These are phyloP conservation scores for Cydia fagiglandana DNA, from an alignment of 1,140 invertebrate genomes.

Conservation along the genomic window DNA sequence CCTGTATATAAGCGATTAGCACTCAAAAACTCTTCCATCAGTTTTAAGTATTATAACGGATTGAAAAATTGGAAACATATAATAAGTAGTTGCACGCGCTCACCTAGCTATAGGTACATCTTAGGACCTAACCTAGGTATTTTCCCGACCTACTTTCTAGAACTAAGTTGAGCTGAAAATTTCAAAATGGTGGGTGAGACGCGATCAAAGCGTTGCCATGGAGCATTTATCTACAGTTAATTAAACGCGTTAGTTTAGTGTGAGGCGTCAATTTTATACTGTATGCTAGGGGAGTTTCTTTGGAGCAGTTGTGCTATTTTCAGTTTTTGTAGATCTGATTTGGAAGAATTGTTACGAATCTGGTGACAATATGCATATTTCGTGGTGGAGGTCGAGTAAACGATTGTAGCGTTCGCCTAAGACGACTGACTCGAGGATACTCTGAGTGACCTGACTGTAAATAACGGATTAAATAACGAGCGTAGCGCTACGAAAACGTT, in stretches of 20 bases:
- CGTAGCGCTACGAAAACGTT: no score
- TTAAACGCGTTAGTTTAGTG: constrained; percentile 43
- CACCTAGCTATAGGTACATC: neutral
- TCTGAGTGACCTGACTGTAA: no score
- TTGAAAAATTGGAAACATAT: no score
- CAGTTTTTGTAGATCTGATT: neutral
- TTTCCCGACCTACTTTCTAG: neutral
- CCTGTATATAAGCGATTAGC: no score
- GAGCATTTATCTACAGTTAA: constrained; percentile 49
- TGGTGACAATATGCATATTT: neutral
- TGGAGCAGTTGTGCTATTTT: constrained; percentile 2
- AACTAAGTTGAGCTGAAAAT: neutral
- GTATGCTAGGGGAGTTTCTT: constrained; percentile 16
- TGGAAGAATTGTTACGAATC: neutral
- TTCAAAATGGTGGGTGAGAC: constrained; percentile 25
- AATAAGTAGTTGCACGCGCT: neutral
- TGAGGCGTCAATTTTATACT: constrained; percentile 30
- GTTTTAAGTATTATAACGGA: no score
- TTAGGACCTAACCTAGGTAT: neutral
- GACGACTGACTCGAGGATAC: no score
- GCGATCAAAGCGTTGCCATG: constrained; percentile 53
- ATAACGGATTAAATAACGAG: no score
- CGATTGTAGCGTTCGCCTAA: no score
- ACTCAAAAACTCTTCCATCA: no score
- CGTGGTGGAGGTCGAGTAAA: no score